Evolutionary conservation across 2,888 invertebrate genomes (phyloP), one percentile per base, ranked within the genome.

Genomic region (Torymus aiolomorphi): DNA sequence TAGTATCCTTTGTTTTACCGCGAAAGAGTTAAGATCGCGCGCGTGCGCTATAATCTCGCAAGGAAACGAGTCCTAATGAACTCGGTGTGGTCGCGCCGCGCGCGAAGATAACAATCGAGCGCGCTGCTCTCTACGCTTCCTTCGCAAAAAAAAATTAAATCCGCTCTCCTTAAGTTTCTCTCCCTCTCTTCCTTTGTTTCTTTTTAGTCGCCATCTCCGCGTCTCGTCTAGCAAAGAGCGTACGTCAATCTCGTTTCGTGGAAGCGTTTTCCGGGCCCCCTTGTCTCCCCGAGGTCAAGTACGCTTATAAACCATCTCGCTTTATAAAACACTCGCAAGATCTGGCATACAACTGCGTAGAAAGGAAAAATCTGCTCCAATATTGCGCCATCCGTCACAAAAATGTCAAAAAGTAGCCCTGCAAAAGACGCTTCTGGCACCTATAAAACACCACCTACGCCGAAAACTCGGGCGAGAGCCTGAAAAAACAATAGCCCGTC

Each of bases 401-500:
- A 70, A 76, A 63, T 24, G 63, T 16, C 13, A 62, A 76, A 76
- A 63, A 76, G 18, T 59, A 12, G 42, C 4, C 8, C 5, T 42
- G 42, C 8, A 42, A 42, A 42, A 42, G 5, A 42, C 8, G 42
- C 42, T 42, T 42, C 8, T 42, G 42, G 42, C 42, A 42, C 42
- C 8, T 42, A 42, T 42, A 42, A 42, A 42, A 42, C 31, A 31
- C 0, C 31, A 31, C 5, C 31, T 3, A 5, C 42, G 42, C 8
- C 42, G 8, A 42, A 42, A 42, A 42, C 42, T 42, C 54, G 31
- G 11, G 49, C 42, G 49, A 42, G 8, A 8, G 16, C 31, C 13
- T 14, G 11, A 69, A 73, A 75, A 63, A 81, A 80, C 57, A 75
- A 80, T 77, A 76, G 80, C 75, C 69, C 83, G 77, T 83, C 83